Evolutionary conservation across 2,113 vertebrate species (phyloP).

Genomic region (Anser cygnoides): DNA sequence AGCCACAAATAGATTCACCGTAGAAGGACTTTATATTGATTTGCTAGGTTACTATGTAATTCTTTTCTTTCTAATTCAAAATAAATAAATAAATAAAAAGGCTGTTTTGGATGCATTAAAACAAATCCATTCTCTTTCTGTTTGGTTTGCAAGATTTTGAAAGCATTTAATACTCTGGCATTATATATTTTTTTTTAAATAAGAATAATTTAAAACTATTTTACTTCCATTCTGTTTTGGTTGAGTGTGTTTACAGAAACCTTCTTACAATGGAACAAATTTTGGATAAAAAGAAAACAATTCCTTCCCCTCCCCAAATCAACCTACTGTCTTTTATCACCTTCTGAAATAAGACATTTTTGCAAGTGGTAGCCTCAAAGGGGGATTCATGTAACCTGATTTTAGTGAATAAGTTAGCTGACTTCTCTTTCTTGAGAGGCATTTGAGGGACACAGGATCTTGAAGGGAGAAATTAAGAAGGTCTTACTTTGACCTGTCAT

Average conservation of each 20-base stretch:
- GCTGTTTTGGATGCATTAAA: background rate
- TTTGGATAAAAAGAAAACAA: background rate
- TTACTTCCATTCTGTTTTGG: background rate
- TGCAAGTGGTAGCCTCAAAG: background rate
- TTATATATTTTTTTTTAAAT: background rate
- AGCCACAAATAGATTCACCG: conserved; percentile 77
- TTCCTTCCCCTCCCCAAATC: background rate
- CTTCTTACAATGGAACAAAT: background rate
- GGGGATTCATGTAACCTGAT: background rate
- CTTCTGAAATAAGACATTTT: background rate
- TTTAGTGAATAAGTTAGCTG: background rate
- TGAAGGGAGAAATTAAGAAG: background rate
- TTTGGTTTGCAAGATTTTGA: background rate
- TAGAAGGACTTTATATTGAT: conserved; percentile 70
- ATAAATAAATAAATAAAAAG: background rate
- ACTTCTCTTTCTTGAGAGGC: background rate
- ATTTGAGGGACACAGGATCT: background rate
- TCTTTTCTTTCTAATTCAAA: background rate
- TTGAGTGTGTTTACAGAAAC: background rate
- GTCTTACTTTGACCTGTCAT: background rate
- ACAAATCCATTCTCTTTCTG: background rate
- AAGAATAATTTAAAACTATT: background rate
- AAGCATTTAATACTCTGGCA: background rate
- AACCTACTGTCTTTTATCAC: background rate
- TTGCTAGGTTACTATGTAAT: conserved; percentile 61